phyloP scores from a whole-genome alignment of 2,888 invertebrate species.

The Phoenoteleia sp. region DNA sequence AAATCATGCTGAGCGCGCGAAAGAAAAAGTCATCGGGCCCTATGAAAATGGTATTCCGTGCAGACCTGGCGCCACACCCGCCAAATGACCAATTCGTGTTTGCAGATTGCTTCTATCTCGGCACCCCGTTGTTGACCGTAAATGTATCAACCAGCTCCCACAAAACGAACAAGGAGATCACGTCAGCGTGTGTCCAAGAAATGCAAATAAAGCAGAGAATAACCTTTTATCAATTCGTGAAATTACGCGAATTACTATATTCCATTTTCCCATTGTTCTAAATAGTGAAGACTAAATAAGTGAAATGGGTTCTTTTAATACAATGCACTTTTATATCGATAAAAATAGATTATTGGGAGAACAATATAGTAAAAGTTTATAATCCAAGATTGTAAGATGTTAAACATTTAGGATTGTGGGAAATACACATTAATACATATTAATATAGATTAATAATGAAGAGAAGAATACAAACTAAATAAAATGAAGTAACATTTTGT shows the following conservation, averaged over 20 bases:
- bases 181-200: conserved; percentile 39
- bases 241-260: conserved; percentile 27
- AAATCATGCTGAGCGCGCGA: conserved; percentile 72
- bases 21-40: conserved; percentile 78
- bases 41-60: conserved; percentile 79
- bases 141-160: conserved; percentile 82
- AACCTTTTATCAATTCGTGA: conserved; percentile 26
- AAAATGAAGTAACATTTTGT: no score
- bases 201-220: conserved; percentile 38
- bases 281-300: no score
- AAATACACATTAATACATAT: no score
- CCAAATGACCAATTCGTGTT: conserved; percentile 86
- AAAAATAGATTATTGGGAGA: no score
- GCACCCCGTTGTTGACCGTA: conserved; percentile 82
- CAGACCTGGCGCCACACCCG: conserved; percentile 81
- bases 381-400: no score
- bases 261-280: conserved; percentile 8
- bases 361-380: no score
- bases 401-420: no score
- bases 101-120: conserved; percentile 86
- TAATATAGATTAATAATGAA: no score
- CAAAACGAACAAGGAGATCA: conserved; percentile 49
- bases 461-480: no score
- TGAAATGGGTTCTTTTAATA: no score
- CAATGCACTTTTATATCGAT: no score